A percentile compares a stretch with the other conserved stretches of the same genome.
Evolutionary conservation across 2,797 vertebrate genomes (phyloP).

Genomic region (Crypturellus tataupa): DNA sequence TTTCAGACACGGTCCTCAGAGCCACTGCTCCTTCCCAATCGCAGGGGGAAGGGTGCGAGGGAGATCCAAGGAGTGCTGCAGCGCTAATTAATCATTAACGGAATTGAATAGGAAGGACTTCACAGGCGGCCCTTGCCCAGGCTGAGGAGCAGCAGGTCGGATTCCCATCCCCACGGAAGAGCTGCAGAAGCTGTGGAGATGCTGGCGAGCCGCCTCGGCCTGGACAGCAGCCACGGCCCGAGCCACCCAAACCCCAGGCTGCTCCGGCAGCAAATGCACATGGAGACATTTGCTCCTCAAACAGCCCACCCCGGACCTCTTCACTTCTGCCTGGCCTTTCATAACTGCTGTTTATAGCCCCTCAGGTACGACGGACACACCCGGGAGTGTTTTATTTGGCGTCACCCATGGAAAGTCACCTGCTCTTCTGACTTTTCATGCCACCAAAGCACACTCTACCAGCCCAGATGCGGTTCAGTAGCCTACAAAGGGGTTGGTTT

Average conservation of each 20-base stretch:
- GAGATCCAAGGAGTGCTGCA: background rate
- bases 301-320: background rate
- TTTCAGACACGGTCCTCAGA: background rate
- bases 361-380: background rate
- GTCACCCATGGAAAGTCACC: background rate
- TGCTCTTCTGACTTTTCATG: background rate
- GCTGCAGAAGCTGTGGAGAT: background rate
- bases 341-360: background rate
- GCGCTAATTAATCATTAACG: background rate
- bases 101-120: background rate
- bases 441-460: background rate
- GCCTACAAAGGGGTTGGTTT: background rate
- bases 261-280: background rate
- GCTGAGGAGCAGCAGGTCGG: accelerated
- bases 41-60: background rate
- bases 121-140: background rate
- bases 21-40: background rate
- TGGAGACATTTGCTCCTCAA: background rate
- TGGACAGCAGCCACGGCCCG: background rate
- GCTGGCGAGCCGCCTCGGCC: background rate
- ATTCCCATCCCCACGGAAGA: background rate
- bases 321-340: background rate
- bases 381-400: background rate
- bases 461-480: background rate
- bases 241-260: background rate